phyloP scores from a whole-genome alignment of 2,113 vertebrate species.

The Mungos mungo region DNA sequence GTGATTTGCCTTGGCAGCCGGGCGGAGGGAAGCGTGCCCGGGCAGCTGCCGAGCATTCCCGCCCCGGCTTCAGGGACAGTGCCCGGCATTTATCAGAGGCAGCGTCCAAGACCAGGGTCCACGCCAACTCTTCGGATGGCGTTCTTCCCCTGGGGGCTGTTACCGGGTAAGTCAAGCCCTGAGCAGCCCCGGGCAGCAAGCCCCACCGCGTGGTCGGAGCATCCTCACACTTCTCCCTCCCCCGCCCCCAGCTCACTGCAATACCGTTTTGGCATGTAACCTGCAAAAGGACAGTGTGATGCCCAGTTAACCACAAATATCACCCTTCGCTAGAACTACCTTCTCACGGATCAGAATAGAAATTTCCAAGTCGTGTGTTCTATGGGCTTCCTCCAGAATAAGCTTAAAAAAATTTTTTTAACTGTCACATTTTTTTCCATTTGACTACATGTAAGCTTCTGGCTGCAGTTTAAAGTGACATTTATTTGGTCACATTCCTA shows the following conservation, averaged over 20 bases:
- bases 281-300: neutral
- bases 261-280: neutral
- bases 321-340: neutral
- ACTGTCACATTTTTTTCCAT: neutral
- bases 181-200: neutral
- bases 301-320: neutral
- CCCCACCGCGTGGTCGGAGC: neutral
- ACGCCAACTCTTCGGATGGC: neutral
- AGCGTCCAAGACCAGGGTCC: neutral
- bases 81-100: neutral
- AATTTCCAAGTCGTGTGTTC: neutral
- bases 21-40: neutral
- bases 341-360: neutral
- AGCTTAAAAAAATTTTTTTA: neutral
- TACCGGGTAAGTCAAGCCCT: neutral
- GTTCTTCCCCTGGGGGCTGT: neutral
- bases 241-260: neutral
- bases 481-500: neutral
- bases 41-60: neutral
- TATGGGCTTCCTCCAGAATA: neutral
- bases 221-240: neutral
- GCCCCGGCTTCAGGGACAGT: neutral
- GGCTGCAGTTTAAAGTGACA: neutral
- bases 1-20: neutral
- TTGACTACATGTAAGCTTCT: neutral